phyloP scores from a whole-genome alignment of 2,797 vertebrate species.

The Lithobates pipiens region DNA sequence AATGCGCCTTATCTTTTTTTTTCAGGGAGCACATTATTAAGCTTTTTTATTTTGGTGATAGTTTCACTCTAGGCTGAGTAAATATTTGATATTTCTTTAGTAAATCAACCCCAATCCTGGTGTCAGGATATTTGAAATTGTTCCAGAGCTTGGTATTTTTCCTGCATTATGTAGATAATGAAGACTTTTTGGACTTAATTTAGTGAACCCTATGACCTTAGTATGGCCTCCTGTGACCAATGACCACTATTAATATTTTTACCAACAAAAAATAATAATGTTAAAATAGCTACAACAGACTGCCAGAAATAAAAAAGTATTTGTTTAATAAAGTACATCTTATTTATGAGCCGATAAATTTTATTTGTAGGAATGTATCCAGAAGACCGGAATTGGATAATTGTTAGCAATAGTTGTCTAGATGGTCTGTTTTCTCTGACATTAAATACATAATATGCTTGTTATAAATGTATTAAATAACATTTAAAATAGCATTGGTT shows the following conservation, averaged over 20 bases:
- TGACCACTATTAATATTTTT: too few species aligned
- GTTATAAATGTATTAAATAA: too few species aligned
- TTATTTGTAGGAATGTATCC: neutral
- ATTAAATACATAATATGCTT: neutral
- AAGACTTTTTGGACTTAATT: too few species aligned
- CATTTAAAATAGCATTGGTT: neutral
- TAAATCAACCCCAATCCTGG: too few species aligned
- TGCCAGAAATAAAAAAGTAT: neutral
- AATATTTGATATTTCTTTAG: neutral
- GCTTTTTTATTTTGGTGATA: neutral
- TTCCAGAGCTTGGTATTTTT: too few species aligned
- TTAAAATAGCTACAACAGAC: neutral
- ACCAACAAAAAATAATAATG: too few species aligned
- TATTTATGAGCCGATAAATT: neutral
- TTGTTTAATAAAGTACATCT: neutral
- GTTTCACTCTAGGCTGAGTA: neutral
- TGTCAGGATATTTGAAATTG: too few species aligned
- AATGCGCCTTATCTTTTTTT: neutral
- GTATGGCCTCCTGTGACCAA: too few species aligned
- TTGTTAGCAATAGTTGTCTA: neutral
- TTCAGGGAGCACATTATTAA: too few species aligned
- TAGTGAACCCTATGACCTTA: too few species aligned
- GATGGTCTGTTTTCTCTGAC: too few species aligned
- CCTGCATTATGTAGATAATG: too few species aligned
- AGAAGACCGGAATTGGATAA: neutral